Evolutionary conservation across 2,113 vertebrate genomes (phyloP).

Genomic region (Chaenocephalus aceratus): DNA sequence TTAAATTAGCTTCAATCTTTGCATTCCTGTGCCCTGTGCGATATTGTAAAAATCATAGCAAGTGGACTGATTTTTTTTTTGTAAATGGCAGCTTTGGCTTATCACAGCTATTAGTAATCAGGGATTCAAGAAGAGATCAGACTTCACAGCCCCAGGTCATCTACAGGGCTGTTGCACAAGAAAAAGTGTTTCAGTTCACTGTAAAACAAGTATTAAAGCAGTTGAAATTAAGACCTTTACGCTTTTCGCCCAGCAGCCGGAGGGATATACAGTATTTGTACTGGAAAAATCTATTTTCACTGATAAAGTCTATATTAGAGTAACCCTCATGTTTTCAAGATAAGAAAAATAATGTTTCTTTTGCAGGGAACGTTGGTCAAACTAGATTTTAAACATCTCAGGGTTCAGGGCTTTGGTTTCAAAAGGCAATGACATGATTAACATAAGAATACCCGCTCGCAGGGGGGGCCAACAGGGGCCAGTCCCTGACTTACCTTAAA

Average conservation of each 20-base stretch:
- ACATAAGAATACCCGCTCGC: background rate
- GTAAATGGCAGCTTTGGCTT: background rate
- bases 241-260: background rate
- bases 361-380: background rate
- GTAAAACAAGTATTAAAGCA: background rate
- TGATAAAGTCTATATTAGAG: background rate
- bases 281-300: background rate
- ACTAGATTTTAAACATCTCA: background rate
- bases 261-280: background rate
- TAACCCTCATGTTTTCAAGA: background rate
- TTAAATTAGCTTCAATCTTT: background rate
- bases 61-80: background rate
- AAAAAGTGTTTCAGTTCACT: background rate
- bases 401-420: background rate
- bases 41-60: background rate
- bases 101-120: slow-evolving; percentile 6
- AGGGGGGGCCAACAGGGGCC: no score
- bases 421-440: background rate
- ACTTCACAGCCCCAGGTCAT: slow-evolving; percentile 8
- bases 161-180: background rate
- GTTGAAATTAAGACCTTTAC: background rate
- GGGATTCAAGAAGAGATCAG: slow-evolving; percentile 2
- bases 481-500: no score
- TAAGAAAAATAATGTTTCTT: background rate
- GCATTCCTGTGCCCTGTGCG: background rate